phyloP scores from a whole-genome alignment of 2,113 vertebrate species.

The Heloderma charlesbogerti region DNA sequence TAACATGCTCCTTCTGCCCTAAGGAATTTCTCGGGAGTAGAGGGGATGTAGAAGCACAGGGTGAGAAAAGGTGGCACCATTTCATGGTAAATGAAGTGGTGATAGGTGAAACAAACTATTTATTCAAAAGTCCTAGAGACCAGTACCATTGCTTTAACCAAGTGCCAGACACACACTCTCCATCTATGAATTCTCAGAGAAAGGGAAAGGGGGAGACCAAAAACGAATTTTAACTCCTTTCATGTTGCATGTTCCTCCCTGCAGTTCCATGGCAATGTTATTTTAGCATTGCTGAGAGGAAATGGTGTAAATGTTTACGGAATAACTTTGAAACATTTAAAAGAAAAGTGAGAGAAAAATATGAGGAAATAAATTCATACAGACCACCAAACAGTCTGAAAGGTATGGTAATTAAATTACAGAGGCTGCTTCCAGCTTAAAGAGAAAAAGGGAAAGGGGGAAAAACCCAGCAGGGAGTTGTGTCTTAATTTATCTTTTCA shows the following conservation, averaged over 20 bases:
- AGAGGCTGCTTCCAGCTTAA: conserved; percentile 56
- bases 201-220: conserved; percentile 41
- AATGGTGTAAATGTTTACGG: conserved; percentile 38
- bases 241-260: not conserved
- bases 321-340: conserved; percentile 41
- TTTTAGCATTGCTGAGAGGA: not conserved
- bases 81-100: conserved; percentile 37
- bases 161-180: not conserved
- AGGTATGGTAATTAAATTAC: conserved; percentile 56
- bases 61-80: not conserved
- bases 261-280: not conserved
- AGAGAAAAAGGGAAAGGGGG: conserved; percentile 15
- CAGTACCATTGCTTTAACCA: conserved; percentile 7
- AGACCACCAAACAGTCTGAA: conserved; percentile 34
- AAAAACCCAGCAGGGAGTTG: conserved; percentile 51
- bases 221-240: conserved; percentile 2
- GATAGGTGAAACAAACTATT: conserved; percentile 27
- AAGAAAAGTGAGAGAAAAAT: not conserved
- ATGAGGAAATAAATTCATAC: conserved; percentile 42
- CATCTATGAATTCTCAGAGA: conserved; percentile 33
- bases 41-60: not conserved
- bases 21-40: not conserved
- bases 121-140: conserved; percentile 20
- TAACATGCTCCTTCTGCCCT: not conserved
- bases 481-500: conserved; percentile 61